These are phyloP conservation scores for Haliclona indistincta DNA, from an alignment of 37 sponge, comb jelly and placozoan species.

Conservation along the genomic window DNA sequence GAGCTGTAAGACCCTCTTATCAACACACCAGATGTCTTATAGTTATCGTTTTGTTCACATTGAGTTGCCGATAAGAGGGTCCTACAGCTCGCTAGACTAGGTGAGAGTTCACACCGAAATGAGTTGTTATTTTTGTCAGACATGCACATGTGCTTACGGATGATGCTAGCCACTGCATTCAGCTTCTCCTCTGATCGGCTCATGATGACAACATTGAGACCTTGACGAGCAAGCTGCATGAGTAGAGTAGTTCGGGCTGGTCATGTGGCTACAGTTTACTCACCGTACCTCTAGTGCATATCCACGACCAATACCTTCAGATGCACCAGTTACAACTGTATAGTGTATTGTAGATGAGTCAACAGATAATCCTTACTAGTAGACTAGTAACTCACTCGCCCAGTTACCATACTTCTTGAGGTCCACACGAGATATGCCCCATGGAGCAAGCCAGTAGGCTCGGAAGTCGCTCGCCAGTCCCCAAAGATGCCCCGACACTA, in stretches of 20 bases:
- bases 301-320: constrained; percentile 70
- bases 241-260: no score
- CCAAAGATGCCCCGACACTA: neutral
- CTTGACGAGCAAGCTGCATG: constrained; percentile 56
- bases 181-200: constrained; percentile 60
- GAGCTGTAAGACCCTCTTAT: no score
- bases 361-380: neutral
- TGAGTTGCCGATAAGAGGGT: no score
- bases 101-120: no score
- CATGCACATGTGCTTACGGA: constrained; percentile 55
- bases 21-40: no score
- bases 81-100: no score
- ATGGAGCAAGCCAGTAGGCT: constrained; percentile 1
- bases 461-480: neutral
- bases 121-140: no score
- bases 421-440: neutral
- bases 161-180: constrained; percentile 39
- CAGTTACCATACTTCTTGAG: constrained; percentile 8
- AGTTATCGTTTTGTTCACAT: no score
- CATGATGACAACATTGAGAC: constrained; percentile 69
- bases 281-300: constrained; percentile 59
- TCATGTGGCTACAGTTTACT: neutral
- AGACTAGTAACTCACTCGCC: constrained; percentile 18
- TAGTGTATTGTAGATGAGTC: neutral
- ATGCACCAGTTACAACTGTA: constrained; percentile 65